phyloP scores from a whole-genome alignment of 1,140 invertebrate species.

The Pseudachorutes palmiensis region DNA sequence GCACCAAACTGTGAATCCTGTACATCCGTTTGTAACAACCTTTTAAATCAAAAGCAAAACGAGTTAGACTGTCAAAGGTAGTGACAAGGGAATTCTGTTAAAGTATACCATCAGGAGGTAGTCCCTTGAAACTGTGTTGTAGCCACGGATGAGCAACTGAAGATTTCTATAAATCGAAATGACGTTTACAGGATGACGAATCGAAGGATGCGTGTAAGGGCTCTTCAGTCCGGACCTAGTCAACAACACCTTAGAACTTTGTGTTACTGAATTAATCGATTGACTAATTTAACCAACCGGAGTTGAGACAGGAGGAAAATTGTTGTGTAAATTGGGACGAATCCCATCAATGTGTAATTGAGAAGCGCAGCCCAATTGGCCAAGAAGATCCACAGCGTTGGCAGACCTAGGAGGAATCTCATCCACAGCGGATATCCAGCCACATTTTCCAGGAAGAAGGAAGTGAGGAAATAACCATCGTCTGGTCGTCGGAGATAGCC shows the following conservation, averaged over 20 bases:
- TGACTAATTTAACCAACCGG: neutral
- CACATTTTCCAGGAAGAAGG: neutral
- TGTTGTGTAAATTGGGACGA: neutral
- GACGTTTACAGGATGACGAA: neutral
- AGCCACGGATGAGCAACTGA: neutral
- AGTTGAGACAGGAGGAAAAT: neutral
- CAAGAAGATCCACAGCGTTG: neutral
- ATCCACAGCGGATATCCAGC: neutral
- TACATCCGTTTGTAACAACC: neutral
- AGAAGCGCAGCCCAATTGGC: neutral
- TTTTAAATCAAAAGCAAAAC: neutral
- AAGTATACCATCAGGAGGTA: neutral
- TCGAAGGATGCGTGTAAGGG: neutral
- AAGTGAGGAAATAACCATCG: neutral
- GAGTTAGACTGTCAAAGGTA: neutral
- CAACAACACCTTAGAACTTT: neutral
- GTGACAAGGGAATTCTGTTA: neutral
- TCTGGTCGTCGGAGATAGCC: neutral
- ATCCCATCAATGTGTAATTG: neutral
- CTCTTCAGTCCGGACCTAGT: neutral
- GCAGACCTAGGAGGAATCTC: neutral
- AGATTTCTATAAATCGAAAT: conserved; percentile 2
- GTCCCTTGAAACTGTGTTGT: neutral
- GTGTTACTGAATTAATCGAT: neutral
- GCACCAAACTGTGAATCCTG: neutral